A percentile compares a stretch with the other conserved stretches of the same genome.
Conservation (phyloP, 2,113 vertebrate species). For the Channa maculata region DNA sequence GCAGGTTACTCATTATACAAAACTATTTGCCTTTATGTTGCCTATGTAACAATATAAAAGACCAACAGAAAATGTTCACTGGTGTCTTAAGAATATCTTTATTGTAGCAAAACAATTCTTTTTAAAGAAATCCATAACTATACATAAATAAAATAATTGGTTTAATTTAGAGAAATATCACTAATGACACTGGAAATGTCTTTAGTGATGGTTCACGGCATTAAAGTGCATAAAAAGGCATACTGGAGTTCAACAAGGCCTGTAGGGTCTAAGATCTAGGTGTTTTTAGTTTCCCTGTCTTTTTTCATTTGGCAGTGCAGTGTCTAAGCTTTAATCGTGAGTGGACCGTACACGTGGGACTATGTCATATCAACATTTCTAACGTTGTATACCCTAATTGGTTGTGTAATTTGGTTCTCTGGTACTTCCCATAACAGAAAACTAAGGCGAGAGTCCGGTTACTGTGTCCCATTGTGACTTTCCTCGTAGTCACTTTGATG, state of each 20-base stretch:
- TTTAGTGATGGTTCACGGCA: constrained; percentile 52
- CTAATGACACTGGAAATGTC: constrained; percentile 42
- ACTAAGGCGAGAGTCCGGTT: constrained; percentile 6
- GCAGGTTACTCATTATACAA: background rate
- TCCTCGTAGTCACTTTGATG: constrained; percentile 84
- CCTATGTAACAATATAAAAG: background rate
- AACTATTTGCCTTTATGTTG: background rate
- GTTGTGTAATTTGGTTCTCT: constrained; percentile 25
- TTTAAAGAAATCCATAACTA: constrained; percentile 60
- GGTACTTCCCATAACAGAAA: constrained; percentile 35
- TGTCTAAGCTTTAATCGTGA: constrained; percentile 31
- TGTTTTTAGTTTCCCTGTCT: constrained; percentile 1
- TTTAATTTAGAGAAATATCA: constrained; percentile 55
- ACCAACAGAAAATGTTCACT: constrained; percentile 20
- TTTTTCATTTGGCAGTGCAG: constrained; percentile 45
- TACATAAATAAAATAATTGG: constrained; percentile 80
- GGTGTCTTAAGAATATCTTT: constrained; percentile 54
- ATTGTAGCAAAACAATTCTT: constrained; percentile 70
- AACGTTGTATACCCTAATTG: background rate
- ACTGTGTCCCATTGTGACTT: constrained; percentile 66
- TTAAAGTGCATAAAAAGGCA: constrained; percentile 83
- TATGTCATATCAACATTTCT: constrained; percentile 14
- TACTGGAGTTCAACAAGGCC: constrained; percentile 34
- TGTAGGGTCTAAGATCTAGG: constrained; percentile 6
- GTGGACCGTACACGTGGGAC: constrained; percentile 2